Conservation (phyloP, 1,140 invertebrate genomes). For the Belonocnema kinseyi region DNA sequence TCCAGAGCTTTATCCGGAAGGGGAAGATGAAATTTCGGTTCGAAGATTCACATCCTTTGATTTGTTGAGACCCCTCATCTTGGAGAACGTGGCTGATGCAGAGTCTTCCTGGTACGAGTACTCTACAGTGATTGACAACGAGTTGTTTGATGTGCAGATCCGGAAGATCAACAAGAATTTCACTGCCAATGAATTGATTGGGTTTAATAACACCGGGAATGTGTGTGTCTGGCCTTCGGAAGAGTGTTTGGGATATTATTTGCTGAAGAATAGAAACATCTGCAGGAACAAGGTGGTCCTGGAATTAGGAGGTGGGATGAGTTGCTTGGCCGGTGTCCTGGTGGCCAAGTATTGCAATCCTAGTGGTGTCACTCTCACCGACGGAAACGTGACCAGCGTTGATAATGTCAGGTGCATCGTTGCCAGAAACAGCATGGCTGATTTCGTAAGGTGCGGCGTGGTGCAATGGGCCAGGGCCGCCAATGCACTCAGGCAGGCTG, state of each 20-base stretch:
- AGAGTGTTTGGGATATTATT: slow-evolving; percentile 87
- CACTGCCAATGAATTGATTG: slow-evolving; percentile 84
- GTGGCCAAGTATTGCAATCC: slow-evolving; percentile 82
- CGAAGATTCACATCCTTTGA: slow-evolving; percentile 78
- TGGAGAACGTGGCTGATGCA: slow-evolving; percentile 59
- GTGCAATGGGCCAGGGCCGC: slow-evolving; percentile 74
- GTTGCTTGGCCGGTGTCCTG: slow-evolving; percentile 86
- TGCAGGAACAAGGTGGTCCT: slow-evolving; percentile 83
- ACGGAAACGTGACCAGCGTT: slow-evolving; percentile 87
- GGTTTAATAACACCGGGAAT: slow-evolving; percentile 95
- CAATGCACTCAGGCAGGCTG: slow-evolving; percentile 57
- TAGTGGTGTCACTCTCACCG: slow-evolving; percentile 81
- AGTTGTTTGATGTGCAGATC: slow-evolving; percentile 76
- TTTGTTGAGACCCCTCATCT: slow-evolving; percentile 67
- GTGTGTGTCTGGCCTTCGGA: slow-evolving; percentile 94
- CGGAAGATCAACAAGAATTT: slow-evolving; percentile 79
- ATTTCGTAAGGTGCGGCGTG: slow-evolving; percentile 68
- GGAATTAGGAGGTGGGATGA: slow-evolving; percentile 91
- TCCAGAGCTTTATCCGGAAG: slow-evolving; percentile 63
- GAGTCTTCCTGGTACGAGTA: slow-evolving; percentile 75
- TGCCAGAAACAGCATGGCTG: slow-evolving; percentile 78
- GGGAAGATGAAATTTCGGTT: slow-evolving; percentile 76
- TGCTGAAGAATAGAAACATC: slow-evolving; percentile 80
- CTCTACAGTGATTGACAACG: slow-evolving; percentile 69
- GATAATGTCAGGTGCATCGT: slow-evolving; percentile 84